Base-by-base conservation (phyloP, 1,140 invertebrate species). In the roundworm (Caenorhabditis elegans) region DNA sequence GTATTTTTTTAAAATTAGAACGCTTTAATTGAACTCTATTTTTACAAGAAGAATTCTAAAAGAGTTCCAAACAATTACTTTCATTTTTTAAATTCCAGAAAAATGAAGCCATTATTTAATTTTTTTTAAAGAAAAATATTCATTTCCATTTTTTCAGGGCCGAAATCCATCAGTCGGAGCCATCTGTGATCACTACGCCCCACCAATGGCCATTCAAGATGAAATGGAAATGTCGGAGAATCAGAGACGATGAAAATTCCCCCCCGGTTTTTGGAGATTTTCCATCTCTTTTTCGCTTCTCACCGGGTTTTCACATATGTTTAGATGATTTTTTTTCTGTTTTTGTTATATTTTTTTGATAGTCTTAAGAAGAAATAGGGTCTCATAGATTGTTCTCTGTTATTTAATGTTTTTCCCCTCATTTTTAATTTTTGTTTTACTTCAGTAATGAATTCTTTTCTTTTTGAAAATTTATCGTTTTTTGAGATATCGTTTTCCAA, bases 161-260 rank as follows among this genome's bases (percentile, higher is more conserved):
- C 86, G 88, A 43, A 89, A 89, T 79, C 88, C 88, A 47, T 85
- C 78, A n/a, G 84, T 88, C n/a, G 86, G 85, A 22, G 85, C 85
- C 19, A 89, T 89, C n/a, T 89, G 88, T 51, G 88, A 89, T 53
- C 90, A 89, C 82, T 86, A 89, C 80, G 88, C 90, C 70, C 88
- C 88, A n/a, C 86, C 86, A 19, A 2, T 75, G 36, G 31, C 55
- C 26, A 15, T 70, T 47, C 53, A 76, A 17, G 36, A 43, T 36
- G 65, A n/a, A 47, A 55, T 60, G 34, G 49, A 60, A 65, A 28
- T 46, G 22, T 47, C 43, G 60, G 39, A 49, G 51, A 46, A 80
- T 48, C 17, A 53, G 24, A 70, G 53, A 80, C 28, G 36, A 43
- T 70, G 26, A 75, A 36, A 75, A 43, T 75, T 36, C 19, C 13